These are phyloP conservation scores for Chionomys nivalis DNA, from an alignment of 2,113 vertebrate genomes.

Conservation along the genomic window DNA sequence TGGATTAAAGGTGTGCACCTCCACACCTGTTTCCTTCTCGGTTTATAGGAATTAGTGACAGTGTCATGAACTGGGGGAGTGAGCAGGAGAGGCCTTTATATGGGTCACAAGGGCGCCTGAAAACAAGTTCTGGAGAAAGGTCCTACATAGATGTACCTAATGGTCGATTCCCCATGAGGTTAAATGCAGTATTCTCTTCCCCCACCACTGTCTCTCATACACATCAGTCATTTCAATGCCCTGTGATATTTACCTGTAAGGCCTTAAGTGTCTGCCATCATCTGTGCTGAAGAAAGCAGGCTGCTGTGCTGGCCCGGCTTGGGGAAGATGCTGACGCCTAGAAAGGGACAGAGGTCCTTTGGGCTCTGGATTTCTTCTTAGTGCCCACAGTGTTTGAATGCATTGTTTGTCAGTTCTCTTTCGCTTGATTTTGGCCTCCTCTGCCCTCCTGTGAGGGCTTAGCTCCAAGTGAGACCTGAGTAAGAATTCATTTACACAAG, in stretches of 20 bases:
- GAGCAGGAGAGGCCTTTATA: background rate
- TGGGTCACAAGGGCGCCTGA: background rate
- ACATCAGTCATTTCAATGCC: background rate
- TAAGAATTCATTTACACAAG: background rate
- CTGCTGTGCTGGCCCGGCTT: background rate
- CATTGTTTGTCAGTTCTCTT: background rate
- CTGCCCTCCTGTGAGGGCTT: background rate
- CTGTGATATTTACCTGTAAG: background rate
- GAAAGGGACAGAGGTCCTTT: background rate
- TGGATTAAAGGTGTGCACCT: background rate
- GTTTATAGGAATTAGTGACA: constrained; percentile 43
- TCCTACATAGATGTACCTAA: background rate
- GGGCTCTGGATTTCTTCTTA: background rate
- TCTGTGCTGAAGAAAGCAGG: background rate
- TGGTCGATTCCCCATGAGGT: background rate
- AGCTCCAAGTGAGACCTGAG: background rate
- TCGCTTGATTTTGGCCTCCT: background rate
- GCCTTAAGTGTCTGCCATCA: background rate
- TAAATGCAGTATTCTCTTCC: constrained; percentile 19
- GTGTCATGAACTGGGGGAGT: constrained; percentile 9
- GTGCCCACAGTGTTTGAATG: background rate
- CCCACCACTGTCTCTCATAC: background rate
- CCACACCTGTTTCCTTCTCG: background rate
- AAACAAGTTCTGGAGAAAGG: background rate
- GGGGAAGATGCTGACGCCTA: background rate